Base-by-base conservation (phyloP, 2,888 invertebrate species). In the Pachycephus smyrnensis region DNA sequence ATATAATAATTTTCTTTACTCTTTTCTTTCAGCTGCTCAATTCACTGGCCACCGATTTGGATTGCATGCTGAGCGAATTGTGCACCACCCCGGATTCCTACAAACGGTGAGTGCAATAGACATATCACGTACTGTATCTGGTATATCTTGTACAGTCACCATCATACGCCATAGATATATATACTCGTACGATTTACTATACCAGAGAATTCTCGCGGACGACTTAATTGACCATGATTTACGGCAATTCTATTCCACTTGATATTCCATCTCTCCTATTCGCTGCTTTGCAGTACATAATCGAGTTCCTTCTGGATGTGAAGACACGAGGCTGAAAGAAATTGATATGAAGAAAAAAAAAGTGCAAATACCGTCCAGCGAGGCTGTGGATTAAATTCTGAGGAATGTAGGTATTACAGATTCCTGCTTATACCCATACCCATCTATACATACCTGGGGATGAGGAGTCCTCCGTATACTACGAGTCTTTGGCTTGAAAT, bases 61-160 rank as follows among this genome's bases (percentile, higher is more conserved):
- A 97, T 92, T 95, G 96, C 87, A 96, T 97, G 96, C 94, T 97
- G 88, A 95, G 94, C 87, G 97, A 97, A 91, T 93, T 97, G 80
- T 96, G 96, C 89, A 95, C 96, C 84, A 94, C 95, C 79, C 94
- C 94, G 69, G 90, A 90, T 85, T 87, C 89, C 80, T 90, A 87
- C 82, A 86, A 90, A 84, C 88, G 89, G 90, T 90, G 83, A 90
- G 89, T 88, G 68, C 71, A 71, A 12, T 1, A 71, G 55, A 55
- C 23, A 55, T 15, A 2, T 15, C 6, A 6, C 40, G 2, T 6
- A 55, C 55, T 55, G 9, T 30, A 33, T 30, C 33, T 32, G 30
- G 30, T 71, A 71, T 37, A 33, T 12, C 55, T 23, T 23, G 30
- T 33, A 71, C 33, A 71, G 31, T 30, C 23, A 6, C 71, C 30